Base-by-base conservation (phyloP, 1,140 invertebrate species). In the Thalassaphorura encarpata region DNA sequence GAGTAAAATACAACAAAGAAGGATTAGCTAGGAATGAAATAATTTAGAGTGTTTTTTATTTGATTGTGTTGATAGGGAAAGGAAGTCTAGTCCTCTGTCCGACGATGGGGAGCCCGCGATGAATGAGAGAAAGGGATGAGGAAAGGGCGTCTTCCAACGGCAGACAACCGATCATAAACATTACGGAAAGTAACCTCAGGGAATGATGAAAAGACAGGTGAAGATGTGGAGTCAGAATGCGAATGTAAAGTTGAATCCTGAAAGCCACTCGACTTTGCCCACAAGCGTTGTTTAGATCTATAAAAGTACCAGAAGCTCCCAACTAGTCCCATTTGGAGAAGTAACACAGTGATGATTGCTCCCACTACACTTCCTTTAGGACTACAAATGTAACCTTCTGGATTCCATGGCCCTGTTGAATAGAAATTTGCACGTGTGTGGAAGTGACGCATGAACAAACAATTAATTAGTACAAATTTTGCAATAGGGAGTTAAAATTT, bases 251-350 rank as follows among this genome's bases (percentile, higher is more conserved):
- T 24, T 16, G 56, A 23, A 31, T 60, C 57, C 19, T 59, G 50
- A 19, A 52, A 24, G 23, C 60, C 63, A 13, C 24, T 52, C 18
- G 43, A 33, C 43, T 66, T 67, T 5, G 43, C 42, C 67, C 68
- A 68, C 11, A 64, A 52, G 24, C 64, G 61, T 41, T 66, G 60
- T 36, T 68, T 67, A 46, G 64, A 63, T 33, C 69, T 64, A 52
- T 69, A 71, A 43, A 69, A 71, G 29, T 66, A 63, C 52, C 65
- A 63, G 24, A 68, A 70, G 6, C 61, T 67, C 1, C 55, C 62
- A 1, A 68, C 48, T 3, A 71, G 52, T 1, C 65, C 66, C 19
- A 69, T 56, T 45, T 72, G 69, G 8, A 70, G 42, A 8, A 70
- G 48, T 5, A 70, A 50, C 26, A 69, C 56, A 1, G 68, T 68